Percentiles rank a stretch among this genome's conserved stretches.
These are phyloP conservation scores for Tromatobia lineatoria DNA, from an alignment of 2,888 invertebrate genomes.

Conservation along the genomic window DNA sequence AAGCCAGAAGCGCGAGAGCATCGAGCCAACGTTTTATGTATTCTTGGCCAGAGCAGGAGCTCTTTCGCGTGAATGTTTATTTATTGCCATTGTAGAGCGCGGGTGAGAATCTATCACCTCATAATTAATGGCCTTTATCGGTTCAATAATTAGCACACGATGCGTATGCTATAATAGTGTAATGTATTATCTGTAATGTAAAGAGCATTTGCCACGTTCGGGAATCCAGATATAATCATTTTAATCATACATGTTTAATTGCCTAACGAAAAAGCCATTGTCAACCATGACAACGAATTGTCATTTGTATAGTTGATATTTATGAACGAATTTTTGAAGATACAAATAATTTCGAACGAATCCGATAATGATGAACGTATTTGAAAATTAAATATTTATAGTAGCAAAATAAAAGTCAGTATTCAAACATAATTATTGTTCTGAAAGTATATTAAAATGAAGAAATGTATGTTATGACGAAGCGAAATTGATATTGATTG, in stretches of 20 bases:
- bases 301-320: too few relatives aligned
- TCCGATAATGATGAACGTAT: too few relatives aligned
- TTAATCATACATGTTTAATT: neutral
- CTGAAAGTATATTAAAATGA: too few relatives aligned
- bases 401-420: too few relatives aligned
- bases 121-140: conserved; percentile 56
- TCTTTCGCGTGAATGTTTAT: conserved; percentile 53
- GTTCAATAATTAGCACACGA: conserved; percentile 56
- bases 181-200: neutral
- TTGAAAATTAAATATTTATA: too few relatives aligned
- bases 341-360: too few relatives aligned
- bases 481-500: too few relatives aligned
- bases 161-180: conserved; percentile 24
- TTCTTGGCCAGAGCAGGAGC: conserved; percentile 58
- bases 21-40: conserved; percentile 68
- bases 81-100: conserved; percentile 49
- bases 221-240: neutral
- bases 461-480: too few relatives aligned
- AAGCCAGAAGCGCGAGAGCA: conserved; percentile 66
- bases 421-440: too few relatives aligned
- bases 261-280: too few relatives aligned
- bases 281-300: too few relatives aligned
- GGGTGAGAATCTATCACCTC: conserved; percentile 53
- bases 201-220: conserved; percentile 18
- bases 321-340: too few relatives aligned